Evolutionary conservation across 2,888 invertebrate species (phyloP).

Genomic region (Stratiomys singularior): DNA sequence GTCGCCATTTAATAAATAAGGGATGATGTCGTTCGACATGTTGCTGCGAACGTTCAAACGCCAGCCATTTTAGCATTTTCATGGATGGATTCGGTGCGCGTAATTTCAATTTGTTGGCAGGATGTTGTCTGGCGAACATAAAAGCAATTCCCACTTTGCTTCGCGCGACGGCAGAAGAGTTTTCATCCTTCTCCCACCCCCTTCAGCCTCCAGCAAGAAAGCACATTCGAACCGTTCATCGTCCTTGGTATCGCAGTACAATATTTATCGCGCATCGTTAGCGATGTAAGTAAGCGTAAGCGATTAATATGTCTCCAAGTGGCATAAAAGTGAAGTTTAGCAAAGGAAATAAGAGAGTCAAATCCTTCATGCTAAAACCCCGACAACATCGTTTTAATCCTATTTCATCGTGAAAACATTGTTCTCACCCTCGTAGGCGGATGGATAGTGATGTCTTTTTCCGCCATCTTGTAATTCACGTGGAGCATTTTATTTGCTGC

Average conservation of each 20-base stretch:
- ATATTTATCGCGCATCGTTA: constrained; percentile 47
- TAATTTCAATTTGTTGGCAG: constrained; percentile 13
- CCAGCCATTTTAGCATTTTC: constrained; percentile 11
- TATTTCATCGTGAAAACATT: constrained; percentile 14
- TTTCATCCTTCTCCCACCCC: neutral
- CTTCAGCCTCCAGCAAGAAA: neutral
- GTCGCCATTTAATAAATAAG: constrained; percentile 5
- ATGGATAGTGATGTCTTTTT: constrained; percentile 19
- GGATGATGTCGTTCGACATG: neutral
- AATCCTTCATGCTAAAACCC: neutral
- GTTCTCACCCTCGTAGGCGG: neutral
- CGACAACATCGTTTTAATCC: constrained; percentile 2
- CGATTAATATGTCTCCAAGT: constrained; percentile 42
- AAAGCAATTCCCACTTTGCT: constrained; percentile 2
- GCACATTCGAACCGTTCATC: neutral
- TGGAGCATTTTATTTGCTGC: neutral
- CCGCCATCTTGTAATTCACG: constrained; percentile 7
- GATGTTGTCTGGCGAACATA: constrained; percentile 11
- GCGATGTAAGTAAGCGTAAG: constrained; percentile 41
- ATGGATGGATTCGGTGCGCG: neutral
- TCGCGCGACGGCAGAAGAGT: neutral
- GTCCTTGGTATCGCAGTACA: neutral
- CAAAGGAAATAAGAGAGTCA: neutral
- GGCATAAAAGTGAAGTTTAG: constrained; percentile 15
- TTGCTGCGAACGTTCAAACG: neutral